These are phyloP conservation scores for Vicugna pacos DNA, from an alignment of 2,113 vertebrate genomes.

Conservation along the genomic window DNA sequence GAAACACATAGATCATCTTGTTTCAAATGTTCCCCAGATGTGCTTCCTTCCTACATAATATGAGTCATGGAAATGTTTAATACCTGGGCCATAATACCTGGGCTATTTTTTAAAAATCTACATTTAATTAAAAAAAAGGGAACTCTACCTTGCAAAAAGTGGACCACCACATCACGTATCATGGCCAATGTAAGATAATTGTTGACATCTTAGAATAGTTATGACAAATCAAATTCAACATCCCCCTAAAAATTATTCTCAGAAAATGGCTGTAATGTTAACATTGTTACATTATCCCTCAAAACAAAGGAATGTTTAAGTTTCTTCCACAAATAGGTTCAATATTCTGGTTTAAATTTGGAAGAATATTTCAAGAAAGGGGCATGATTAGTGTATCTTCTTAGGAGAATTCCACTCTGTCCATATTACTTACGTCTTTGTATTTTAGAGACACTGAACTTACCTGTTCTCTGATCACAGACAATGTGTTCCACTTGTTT, in stretches of 20 bases:
- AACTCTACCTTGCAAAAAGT: neutral
- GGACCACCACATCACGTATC: rapidly evolving
- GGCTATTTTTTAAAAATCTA: neutral
- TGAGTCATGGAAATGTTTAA: neutral
- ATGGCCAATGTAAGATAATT: neutral
- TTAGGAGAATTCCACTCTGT: neutral
- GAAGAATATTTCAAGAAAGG: neutral
- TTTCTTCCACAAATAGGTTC: neutral
- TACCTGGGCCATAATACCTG: neutral
- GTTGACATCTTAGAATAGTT: neutral
- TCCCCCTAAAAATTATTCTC: neutral
- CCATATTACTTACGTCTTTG: neutral
- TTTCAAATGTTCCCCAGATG: neutral
- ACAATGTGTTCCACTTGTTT: neutral
- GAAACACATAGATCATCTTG: neutral
- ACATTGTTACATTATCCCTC: neutral
- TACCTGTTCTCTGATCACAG: neutral
- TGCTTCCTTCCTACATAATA: neutral
- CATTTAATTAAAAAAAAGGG: no score
- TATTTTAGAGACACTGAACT: neutral
- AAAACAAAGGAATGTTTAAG: neutral
- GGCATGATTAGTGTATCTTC: neutral
- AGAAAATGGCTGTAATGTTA: neutral
- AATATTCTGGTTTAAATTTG: neutral
- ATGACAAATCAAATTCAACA: neutral